Evolutionary conservation across 2,888 invertebrate genomes (phyloP), one percentile per base, ranked within the genome.

Genomic region (Trissonchulus sp.): DNA sequence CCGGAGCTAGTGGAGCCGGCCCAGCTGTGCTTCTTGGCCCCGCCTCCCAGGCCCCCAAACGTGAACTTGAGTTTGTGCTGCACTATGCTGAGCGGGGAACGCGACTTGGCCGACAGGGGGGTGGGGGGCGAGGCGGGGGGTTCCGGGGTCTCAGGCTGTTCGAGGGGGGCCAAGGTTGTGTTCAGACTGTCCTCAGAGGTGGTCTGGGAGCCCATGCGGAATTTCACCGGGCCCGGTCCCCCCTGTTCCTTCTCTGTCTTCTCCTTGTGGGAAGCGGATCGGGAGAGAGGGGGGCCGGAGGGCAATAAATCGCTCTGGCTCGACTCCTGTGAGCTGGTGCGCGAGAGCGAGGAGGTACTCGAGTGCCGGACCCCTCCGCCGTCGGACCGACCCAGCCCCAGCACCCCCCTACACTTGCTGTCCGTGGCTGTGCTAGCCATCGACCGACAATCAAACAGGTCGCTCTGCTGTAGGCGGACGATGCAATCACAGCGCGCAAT

Each of bases 141-240:
- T 15, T 8, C 23, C 8, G 48, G 48, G 48, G 8, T 48, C 8
- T 8, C 8, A 8, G 8, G 8, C 8, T 48, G 8, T 8, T 8
- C 8, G 23, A 48, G 48, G 48, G 23, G 23, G 48, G 48, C 48
- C 8, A 23, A 15, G 23, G 8, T 23, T 15, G 8, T 23, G 48
- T 48, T 23, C 48, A 48, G 48, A 48, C 48, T 48, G 48, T 48
- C 48, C 48, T 48, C 48, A 23, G 48, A 48, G 48, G 48, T 48
- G 8, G 23, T 15, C n/a, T n/a, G n/a, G 48, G 48, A 48, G 23
- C 48, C 48, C 48, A 48, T 48, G 8, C 48, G 48, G 23, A 48
- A 48, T 23, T 48, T 48, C 8, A 48, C 48, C 8, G 8, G 23
- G 8, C 8, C 8, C 23, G 48, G 48, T 15, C 48, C 8, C 23